These are phyloP conservation scores for Hydrochoerus hydrochaeris DNA, from an alignment of 2,113 vertebrate genomes.

Conservation along the genomic window DNA sequence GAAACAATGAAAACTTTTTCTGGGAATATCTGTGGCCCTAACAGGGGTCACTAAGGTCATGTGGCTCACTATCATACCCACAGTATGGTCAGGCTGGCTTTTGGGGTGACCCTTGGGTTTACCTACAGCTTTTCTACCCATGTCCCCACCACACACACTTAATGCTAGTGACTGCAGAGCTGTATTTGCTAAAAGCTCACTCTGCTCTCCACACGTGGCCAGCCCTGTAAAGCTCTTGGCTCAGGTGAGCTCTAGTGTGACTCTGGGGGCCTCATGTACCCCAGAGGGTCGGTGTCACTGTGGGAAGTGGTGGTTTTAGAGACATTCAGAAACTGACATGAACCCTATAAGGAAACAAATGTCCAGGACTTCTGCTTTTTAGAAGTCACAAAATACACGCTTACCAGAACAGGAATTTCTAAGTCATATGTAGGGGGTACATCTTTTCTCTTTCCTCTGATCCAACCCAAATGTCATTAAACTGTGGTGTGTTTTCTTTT, in stretches of 20 bases:
- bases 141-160: neutral
- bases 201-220: no score
- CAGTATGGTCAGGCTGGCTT: neutral
- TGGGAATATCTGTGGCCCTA: neutral
- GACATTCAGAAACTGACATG: neutral
- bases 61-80: neutral
- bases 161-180: neutral
- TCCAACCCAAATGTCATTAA: neutral
- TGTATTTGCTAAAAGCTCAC: fast-evolving
- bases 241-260: neutral
- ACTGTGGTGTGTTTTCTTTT: neutral
- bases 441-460: neutral
- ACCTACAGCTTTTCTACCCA: no score
- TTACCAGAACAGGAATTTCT: neutral
- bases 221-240: neutral
- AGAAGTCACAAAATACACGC: fast-evolving
- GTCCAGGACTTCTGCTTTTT: neutral
- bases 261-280: neutral
- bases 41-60: neutral
- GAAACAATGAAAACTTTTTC: neutral
- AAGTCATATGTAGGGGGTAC: neutral
- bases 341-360: neutral
- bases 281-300: neutral
- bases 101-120: neutral
- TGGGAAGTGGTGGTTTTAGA: neutral